Evolutionary conservation across 64 coral and sea anemone genomes (phyloP), one percentile per base, ranked within the genome.

Genomic region (Actinia equina): DNA sequence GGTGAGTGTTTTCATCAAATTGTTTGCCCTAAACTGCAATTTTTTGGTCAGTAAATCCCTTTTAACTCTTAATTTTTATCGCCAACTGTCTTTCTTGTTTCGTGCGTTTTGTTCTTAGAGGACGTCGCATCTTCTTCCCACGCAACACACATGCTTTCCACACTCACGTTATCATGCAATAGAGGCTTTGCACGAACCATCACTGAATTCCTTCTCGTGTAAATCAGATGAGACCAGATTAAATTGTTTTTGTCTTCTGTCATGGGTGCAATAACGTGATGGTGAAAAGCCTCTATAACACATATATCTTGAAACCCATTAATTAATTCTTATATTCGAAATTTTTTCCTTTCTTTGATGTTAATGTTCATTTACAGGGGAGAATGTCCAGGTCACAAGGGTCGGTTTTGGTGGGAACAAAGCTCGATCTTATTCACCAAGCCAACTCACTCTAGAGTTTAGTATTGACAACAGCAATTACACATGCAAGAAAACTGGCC

Each of bases 361-460:
- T 79, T 80, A 44, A 80, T 80, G 4, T 3, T 26, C 44, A 10
- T 82, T 82, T 18, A 22, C 25, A 85, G 83, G 83, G 4, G 53
- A 85, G 45, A 55, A 59, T 18, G 83, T 85, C 17, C 22, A 61
- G 25, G 83, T 85, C 54, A 17, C 83, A 41, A 85, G 59, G 14
- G 52, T 85, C 2, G 52, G 53, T 14, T 85, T 58, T 44, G 83
- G 83, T 17, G 83, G 83, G 1, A 26, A 85, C 27, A 63, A 63
- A 85, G 83, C 22, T 14, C 83, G 30, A 60, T 18, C 83, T 11
- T 37, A 58, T 85, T 44, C 83, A 26, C 83, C 83, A 26, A 85
- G 43, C 26, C 52, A 85, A 17, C 17, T 85, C 7, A 22, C 41
- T 15, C 45, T 85, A 6, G 4, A 85, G 0, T 85, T 85, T 61